Base-by-base conservation (phyloP, 2,888 invertebrate species). In the Dichetophora obliterata region DNA sequence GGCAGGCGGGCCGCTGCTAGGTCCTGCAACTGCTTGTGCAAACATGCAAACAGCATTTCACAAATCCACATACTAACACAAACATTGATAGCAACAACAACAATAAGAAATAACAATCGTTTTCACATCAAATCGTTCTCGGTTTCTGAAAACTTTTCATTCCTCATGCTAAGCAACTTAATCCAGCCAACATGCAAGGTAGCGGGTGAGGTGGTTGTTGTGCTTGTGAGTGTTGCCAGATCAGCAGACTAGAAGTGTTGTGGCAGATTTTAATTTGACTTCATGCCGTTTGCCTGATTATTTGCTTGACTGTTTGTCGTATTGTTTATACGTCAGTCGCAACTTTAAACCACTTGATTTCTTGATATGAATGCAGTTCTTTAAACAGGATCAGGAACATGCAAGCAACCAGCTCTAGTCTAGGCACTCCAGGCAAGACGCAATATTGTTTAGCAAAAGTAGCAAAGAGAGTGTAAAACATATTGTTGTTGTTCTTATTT, bases 231-330 rank as follows among this genome's bases (percentile, higher is more conserved):
- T 6, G 22, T 5, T 24, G 68, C 3, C 43, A 1, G 66, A 37
- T 16, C 11, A 52, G 52, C 57, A 22, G 27, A 27, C 16, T 24
- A 24, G 34, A 43, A n/a, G 43, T 24, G 54, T 59, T 77, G 72
- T 59, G 74, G 75, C 74, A 79, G 77, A 65, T 74, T 79, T 77
- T 77, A 77, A 76, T 79, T 79, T 77, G 75, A 77, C 75, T 77
- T 71, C 54, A 72, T 71, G 68, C 66, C 70, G 70, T 75, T 70
- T 75, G 68, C 34, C 31, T 68, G 52, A 22, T 75, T 69, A 34
- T 61, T 61, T 59, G 52, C 37, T 65, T 52, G 31, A 66, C 54
- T 34, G 61, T 22, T 50, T 43, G n/a, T 52, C 27, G 43, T 66
- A 11, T 66, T 34, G 66, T 66, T 16, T 9, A 37, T 19, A 22